Percentiles rank a stretch among this genome's conserved stretches.
Conservation (phyloP, 2,113 vertebrate genomes). For the Poeciliopsis prolifica region DNA sequence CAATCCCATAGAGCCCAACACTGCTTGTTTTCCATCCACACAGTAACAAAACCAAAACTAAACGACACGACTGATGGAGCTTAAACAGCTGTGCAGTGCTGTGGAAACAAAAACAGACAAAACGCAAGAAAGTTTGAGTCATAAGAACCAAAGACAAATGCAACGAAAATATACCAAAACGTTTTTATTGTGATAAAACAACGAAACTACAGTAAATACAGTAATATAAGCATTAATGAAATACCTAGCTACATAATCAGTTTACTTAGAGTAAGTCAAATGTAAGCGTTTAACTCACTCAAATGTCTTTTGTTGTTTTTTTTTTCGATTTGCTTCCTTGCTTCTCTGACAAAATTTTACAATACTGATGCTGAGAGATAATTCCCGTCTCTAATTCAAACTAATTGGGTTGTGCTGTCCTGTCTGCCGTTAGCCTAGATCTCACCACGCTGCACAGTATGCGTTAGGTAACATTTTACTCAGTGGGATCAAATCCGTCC, state of each 20-base stretch:
- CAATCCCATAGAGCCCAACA: background rate
- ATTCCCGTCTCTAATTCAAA: conserved; percentile 55
- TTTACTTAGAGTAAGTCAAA: background rate
- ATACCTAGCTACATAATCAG: too few relatives aligned
- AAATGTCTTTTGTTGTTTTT: too few relatives aligned
- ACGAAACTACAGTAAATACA: background rate
- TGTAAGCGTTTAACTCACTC: background rate
- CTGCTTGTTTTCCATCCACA: background rate
- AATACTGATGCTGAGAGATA: conserved; percentile 22
- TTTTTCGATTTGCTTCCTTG: background rate
- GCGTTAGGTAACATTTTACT: conserved; percentile 71
- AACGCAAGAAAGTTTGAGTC: background rate
- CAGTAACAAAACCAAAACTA: background rate
- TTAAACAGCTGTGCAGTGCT: background rate
- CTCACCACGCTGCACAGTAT: conserved; percentile 50
- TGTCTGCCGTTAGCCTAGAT: conserved; percentile 66
- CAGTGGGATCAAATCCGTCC: conserved; percentile 53
- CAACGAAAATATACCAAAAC: background rate
- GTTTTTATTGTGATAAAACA: too few relatives aligned
- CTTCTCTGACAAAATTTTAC: background rate
- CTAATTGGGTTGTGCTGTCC: conserved; percentile 68
- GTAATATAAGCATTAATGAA: background rate
- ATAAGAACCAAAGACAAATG: background rate
- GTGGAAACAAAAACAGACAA: background rate
- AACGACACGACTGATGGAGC: background rate